Percentiles rank a stretch among this genome's conserved stretches.
Conservation (phyloP, 1,140 invertebrate species). For the Cydia fagiglandana region DNA sequence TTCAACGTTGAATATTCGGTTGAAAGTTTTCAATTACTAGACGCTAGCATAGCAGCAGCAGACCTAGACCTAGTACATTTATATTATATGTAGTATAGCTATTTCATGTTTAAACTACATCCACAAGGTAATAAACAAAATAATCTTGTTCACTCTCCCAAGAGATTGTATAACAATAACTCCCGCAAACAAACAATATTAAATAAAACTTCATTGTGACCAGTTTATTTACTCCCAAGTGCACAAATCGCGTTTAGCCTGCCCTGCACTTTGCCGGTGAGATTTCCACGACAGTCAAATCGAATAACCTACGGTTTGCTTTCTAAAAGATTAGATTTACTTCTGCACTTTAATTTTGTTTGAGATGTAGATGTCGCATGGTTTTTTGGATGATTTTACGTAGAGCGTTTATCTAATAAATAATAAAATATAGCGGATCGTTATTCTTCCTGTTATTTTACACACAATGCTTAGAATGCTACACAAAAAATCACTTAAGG, state of each 20-base stretch:
- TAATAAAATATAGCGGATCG: too few relatives aligned
- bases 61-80: too few relatives aligned
- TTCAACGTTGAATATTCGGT: too few relatives aligned
- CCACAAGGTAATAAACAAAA: too few relatives aligned
- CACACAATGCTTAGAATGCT: too few relatives aligned
- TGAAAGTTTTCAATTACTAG: too few relatives aligned
- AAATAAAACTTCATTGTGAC: constrained; percentile 5
- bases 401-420: too few relatives aligned
- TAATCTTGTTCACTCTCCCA: background rate
- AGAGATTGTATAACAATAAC: background rate
- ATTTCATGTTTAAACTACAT: too few relatives aligned
- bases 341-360: background rate
- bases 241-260: constrained; percentile 1
- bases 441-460: too few relatives aligned
- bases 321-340: constrained; percentile 11
- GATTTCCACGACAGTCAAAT: background rate
- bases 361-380: background rate
- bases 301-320: background rate
- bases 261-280: background rate
- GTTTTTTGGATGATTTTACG: background rate
- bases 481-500: too few relatives aligned
- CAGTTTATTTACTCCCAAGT: background rate
- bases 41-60: too few relatives aligned
- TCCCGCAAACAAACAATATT: background rate
- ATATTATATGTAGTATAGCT: too few relatives aligned